phyloP scores from a whole-genome alignment of 2,113 vertebrate species.

The Ptilonorhynchus violaceus region DNA sequence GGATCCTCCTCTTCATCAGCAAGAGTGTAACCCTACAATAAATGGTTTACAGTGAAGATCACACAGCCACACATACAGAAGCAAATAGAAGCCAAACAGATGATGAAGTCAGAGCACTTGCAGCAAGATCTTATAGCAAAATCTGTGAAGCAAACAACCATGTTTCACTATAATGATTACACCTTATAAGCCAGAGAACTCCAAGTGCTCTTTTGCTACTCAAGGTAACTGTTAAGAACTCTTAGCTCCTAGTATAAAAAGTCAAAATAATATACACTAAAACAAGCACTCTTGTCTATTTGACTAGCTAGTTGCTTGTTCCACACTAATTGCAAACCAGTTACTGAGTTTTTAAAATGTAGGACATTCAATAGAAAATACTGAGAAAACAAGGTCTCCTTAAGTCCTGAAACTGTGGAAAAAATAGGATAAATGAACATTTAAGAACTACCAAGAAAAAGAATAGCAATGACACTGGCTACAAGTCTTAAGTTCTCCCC shows the following conservation, averaged over 20 bases:
- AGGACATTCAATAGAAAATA: not conserved
- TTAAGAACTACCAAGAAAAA: not conserved
- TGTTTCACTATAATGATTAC: not conserved
- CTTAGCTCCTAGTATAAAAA: not conserved
- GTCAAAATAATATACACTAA: not conserved
- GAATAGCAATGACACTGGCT: not conserved
- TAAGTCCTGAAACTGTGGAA: not conserved
- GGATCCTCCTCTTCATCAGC: conserved; percentile 97
- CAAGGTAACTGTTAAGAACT: not conserved
- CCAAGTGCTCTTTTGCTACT: not conserved
- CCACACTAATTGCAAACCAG: not conserved
- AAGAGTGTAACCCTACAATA: conserved; percentile 90
- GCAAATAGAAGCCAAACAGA: not conserved
- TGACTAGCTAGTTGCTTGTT: not conserved
- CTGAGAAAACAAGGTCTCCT: not conserved
- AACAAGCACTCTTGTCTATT: not conserved
- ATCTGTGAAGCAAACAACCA: not conserved
- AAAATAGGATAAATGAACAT: not conserved
- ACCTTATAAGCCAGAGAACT: not conserved
- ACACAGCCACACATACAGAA: not conserved
- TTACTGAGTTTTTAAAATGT: not conserved
- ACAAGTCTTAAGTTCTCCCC: not conserved
- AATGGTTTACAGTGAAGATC: not conserved
- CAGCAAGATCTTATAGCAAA: not conserved
- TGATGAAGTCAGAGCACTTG: not conserved